A percentile compares a stretch with the other conserved stretches of the same genome.
These are phyloP conservation scores for Catocala sponsa DNA, from an alignment of 2,888 invertebrate genomes.

Conservation along the genomic window DNA sequence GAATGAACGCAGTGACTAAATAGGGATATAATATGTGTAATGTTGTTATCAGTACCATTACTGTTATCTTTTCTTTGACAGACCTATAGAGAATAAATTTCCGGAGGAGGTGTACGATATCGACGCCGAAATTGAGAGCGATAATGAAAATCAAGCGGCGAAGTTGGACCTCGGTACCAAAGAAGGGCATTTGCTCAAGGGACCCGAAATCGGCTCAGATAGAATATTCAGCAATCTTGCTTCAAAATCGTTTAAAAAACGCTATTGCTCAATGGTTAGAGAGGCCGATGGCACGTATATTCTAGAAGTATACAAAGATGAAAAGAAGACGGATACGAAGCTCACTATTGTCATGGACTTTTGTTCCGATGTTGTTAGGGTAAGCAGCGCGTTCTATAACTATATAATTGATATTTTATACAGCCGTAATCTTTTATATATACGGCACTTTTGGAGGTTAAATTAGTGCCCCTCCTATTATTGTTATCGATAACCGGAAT, in stretches of 20 bases:
- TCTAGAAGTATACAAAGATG: conserved; percentile 97
- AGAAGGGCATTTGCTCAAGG: conserved; percentile 96
- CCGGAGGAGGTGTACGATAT: conserved; percentile 96
- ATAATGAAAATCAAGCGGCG: conserved; percentile 91
- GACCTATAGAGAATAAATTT: conserved; percentile 75
- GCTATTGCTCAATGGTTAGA: conserved; percentile 95
- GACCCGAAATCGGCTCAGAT: conserved; percentile 96
- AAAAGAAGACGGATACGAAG: conserved; percentile 96
- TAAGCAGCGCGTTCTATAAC: conserved; percentile 64
- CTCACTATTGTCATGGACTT: conserved; percentile 97
- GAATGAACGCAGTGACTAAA: conserved; percentile 27
- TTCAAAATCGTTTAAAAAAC: conserved; percentile 96
- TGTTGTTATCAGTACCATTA: conserved; percentile 34
- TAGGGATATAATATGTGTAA: conserved; percentile 16
- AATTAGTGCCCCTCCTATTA: too few relatives aligned
- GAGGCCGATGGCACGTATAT: conserved; percentile 97
- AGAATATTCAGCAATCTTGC: conserved; percentile 97
- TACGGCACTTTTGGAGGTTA: too few relatives aligned
- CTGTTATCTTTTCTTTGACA: conserved; percentile 51
- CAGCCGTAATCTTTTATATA: background rate
- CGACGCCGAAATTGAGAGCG: conserved; percentile 94
- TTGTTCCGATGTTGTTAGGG: conserved; percentile 95
- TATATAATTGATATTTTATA: background rate
- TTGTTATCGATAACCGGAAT: too few relatives aligned
- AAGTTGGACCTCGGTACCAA: conserved; percentile 94